A percentile compares a stretch with the other conserved stretches of the same genome.
Evolutionary conservation across 2,113 vertebrate genomes (phyloP).

Genomic region (Smithornis capensis): DNA sequence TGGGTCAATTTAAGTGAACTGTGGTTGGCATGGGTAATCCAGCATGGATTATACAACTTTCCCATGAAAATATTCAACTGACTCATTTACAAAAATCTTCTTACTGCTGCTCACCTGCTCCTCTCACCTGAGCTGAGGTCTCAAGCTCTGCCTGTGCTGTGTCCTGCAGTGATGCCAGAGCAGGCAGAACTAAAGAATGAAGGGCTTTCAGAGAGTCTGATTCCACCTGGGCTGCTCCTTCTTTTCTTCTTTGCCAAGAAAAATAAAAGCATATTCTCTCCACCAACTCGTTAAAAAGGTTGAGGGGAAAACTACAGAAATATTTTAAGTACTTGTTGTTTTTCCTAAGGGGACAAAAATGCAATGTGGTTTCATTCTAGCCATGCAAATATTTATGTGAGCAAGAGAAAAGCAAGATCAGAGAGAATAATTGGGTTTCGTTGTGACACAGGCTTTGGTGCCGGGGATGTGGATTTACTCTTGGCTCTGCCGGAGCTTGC

Average conservation of each 20-base stretch:
- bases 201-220: neutral
- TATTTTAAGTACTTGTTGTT: slow-evolving; percentile 48
- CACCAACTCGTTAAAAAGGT: neutral
- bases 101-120: neutral
- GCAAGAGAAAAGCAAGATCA: slow-evolving; percentile 31
- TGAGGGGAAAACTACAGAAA: neutral
- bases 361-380: slow-evolving; percentile 48
- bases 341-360: slow-evolving; percentile 24
- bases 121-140: neutral
- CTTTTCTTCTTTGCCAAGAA: slow-evolving; percentile 32
- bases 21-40: neutral
- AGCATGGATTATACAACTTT: neutral
- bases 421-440: slow-evolving; percentile 21
- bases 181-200: neutral
- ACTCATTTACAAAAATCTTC: neutral
- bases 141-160: neutral
- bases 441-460: slow-evolving; percentile 8
- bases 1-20: neutral
- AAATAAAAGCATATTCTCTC: slow-evolving; percentile 34
- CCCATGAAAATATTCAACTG: neutral
- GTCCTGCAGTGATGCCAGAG: neutral
- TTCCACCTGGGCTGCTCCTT: slow-evolving; percentile 18
- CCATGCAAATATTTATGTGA: slow-evolving; percentile 49
- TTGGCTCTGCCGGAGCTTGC: neutral
- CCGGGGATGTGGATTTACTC: neutral